Conservation (phyloP, 2,888 invertebrate species). For the Lissocephala sabroskyi region DNA sequence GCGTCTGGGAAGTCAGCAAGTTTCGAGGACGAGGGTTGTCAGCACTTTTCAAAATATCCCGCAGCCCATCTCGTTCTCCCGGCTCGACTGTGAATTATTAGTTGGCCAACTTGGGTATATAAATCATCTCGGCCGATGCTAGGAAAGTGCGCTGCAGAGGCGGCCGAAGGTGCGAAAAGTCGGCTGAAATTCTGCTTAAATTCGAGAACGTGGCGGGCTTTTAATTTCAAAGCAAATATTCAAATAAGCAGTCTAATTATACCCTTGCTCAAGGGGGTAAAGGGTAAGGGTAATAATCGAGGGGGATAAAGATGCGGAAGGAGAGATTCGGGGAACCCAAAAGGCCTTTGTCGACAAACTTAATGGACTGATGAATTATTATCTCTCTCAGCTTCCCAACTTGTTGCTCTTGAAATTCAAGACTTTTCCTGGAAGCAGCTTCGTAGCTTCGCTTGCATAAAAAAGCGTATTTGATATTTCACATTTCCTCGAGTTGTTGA, state of each 20-base stretch:
- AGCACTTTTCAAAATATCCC: conserved; percentile 38
- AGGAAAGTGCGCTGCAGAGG: not conserved
- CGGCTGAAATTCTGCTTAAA: not conserved
- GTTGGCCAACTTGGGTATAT: conserved; percentile 56
- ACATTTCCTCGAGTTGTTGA: no score
- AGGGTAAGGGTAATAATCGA: no score
- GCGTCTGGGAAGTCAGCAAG: conserved; percentile 56
- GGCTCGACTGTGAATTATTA: conserved; percentile 56
- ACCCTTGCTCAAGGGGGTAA: not conserved
- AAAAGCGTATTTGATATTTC: no score
- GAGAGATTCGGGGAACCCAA: no score
- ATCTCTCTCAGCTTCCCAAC: no score
- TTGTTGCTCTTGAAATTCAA: no score
- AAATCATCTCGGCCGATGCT: conserved; percentile 43
- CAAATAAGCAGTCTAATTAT: not conserved
- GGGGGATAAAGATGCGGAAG: no score
- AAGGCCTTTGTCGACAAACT: no score
- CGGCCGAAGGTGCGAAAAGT: not conserved
- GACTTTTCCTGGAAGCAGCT: no score
- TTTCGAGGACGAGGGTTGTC: conserved; percentile 54
- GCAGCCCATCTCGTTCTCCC: not conserved
- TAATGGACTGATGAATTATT: no score
- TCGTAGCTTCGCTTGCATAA: no score
- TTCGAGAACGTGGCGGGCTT: not conserved
- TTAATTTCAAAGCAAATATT: not conserved